Conservation (phyloP, 2,113 vertebrate species). For the Rhinichthys klamathensis region DNA sequence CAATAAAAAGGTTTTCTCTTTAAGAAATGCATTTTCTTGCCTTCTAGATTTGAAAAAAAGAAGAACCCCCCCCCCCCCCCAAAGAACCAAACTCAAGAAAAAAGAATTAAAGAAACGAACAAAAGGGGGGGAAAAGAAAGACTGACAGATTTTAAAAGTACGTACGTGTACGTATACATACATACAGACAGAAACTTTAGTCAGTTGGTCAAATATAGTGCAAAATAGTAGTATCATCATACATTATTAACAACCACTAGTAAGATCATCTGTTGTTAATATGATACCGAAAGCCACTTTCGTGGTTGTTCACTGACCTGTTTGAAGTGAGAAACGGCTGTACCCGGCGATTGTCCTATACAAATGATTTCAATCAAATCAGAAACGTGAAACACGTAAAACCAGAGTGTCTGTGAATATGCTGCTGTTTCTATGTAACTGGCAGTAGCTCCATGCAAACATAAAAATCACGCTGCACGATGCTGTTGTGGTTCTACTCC, state of each 20-base stretch:
- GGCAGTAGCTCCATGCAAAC: slow-evolving; percentile 36
- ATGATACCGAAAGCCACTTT: not conserved
- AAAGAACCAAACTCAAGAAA: too few relatives aligned
- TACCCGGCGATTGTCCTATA: not conserved
- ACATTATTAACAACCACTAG: not conserved
- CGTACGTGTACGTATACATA: too few relatives aligned
- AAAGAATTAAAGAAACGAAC: too few relatives aligned
- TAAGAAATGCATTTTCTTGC: not conserved
- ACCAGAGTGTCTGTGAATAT: not conserved
- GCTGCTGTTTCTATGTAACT: not conserved
- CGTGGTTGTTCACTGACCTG: not conserved
- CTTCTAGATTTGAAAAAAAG: too few relatives aligned
- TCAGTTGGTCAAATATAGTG: not conserved
- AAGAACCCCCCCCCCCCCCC: too few relatives aligned
- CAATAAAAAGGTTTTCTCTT: not conserved
- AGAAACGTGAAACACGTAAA: not conserved
- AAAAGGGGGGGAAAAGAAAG: too few relatives aligned
- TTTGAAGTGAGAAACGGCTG: not conserved
- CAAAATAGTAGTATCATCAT: not conserved
- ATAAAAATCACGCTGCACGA: slow-evolving; percentile 25
- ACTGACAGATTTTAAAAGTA: too few relatives aligned
- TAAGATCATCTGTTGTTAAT: not conserved
- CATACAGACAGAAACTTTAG: too few relatives aligned
- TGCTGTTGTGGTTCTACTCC: not conserved
- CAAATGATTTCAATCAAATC: not conserved